Percentiles rank a stretch among this genome's conserved stretches.
Conservation (phyloP, 2,113 vertebrate genomes). For the Ia io region DNA sequence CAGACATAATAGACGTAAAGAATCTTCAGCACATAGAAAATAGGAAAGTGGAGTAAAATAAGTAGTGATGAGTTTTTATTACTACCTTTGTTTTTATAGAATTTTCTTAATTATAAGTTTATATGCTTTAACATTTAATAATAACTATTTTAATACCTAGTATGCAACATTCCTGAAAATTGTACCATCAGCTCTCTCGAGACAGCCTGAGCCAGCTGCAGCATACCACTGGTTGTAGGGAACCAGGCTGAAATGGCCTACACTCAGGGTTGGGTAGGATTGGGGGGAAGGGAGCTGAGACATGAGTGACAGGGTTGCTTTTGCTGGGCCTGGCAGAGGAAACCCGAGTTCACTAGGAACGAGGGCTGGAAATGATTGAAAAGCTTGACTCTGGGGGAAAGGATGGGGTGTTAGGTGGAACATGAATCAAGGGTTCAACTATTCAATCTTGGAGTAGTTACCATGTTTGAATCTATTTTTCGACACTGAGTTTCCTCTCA, state of each 20-base stretch:
- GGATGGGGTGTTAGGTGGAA: neutral
- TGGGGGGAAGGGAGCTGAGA: neutral
- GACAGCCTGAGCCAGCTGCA: neutral
- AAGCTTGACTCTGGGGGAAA: neutral
- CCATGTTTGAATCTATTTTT: neutral
- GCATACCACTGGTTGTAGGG: neutral
- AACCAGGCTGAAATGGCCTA: neutral
- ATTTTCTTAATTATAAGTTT: neutral
- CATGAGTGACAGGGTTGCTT: neutral
- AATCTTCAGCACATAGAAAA: neutral
- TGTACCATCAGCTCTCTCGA: neutral
- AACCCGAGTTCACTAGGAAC: neutral
- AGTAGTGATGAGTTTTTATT: neutral
- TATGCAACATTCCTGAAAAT: neutral
- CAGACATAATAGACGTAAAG: neutral
- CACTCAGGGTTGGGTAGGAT: neutral
- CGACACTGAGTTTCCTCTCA: neutral
- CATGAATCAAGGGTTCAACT: neutral
- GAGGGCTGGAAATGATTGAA: neutral
- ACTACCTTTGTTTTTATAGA: neutral
- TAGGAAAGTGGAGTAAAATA: neutral
- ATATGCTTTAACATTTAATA: neutral
- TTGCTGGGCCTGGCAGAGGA: neutral
- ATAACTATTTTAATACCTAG: neutral
- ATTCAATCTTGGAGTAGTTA: neutral